A percentile compares a stretch with the other conserved stretches of the same genome.
Conservation (phyloP, 2,113 vertebrate species). For the Picathartes gymnocephalus region DNA sequence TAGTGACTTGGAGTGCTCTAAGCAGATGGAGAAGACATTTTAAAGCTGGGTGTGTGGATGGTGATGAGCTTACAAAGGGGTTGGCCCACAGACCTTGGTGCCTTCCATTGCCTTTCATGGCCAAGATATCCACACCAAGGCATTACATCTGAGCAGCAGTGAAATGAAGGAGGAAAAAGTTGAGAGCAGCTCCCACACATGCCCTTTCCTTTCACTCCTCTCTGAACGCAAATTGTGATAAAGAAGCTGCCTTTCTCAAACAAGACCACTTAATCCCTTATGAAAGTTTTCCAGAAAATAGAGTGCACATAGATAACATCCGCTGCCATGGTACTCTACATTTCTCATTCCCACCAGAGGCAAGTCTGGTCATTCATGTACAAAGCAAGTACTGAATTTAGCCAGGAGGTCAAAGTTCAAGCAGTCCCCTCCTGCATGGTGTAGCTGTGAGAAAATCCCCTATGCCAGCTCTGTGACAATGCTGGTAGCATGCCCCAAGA, state of each 20-base stretch:
- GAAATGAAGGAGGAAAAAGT: neutral
- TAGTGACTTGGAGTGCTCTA: neutral
- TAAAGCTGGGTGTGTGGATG: rapidly evolving
- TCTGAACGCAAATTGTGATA: neutral
- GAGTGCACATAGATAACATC: neutral
- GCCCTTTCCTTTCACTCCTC: neutral
- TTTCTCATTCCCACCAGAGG: rapidly evolving
- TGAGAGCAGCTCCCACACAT: neutral
- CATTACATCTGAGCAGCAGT: neutral
- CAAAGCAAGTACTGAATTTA: neutral
- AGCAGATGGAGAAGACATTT: neutral
- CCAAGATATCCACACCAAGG: neutral
- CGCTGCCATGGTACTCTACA: neutral
- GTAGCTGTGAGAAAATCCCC: neutral
- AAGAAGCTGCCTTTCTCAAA: neutral
- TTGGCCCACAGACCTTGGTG: rapidly evolving
- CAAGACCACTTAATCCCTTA: neutral
- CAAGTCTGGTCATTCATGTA: neutral
- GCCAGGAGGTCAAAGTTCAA: neutral
- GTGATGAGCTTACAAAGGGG: neutral
- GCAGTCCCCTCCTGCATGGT: too few species aligned
- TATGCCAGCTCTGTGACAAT: neutral
- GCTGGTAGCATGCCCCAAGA: neutral
- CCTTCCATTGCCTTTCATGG: neutral
- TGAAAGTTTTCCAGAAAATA: neutral